Evolutionary conservation across 2,888 invertebrate species (phyloP), one percentile per base, ranked within the genome.

Genomic region (Tenthredo notha): DNA sequence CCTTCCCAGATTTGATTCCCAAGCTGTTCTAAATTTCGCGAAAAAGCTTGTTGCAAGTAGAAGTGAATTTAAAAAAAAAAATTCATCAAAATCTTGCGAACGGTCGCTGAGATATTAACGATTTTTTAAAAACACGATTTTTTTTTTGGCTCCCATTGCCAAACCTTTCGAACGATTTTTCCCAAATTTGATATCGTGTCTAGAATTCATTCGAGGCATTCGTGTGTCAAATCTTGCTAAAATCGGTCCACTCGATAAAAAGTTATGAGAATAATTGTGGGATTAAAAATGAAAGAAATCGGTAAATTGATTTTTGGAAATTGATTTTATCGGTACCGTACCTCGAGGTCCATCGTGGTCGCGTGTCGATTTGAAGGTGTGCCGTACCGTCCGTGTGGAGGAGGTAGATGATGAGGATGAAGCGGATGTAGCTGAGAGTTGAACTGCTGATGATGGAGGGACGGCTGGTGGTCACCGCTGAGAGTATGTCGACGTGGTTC

Each of bases 401-500:
- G 91, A 92, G 95, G 95, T 89, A 95, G 91, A 91, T 95, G 94
- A 90, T 95, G 92, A 88, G 92, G 94, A 90, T 96, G 93, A 84
- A 92, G 90, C 87, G 92, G 91, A 87, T 92, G 93, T 85, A 92
- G 89, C 85, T 91, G 90, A 50, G 92, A 87, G 89, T 91, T 92
- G 88, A 92, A 92, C 88, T 91, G 95, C 89, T 95, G 93, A 90
- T 95, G 94, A 91, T 95, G 92, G 86, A 92, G 94, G 89, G 96
- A 96, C 25, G 97, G 95, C 91, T 97, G 96, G 91, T 97, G 97
- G 89, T 94, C 95, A 80, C 96, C 96, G 40, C 97, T 96, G 86
- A 98, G 95, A 7, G 98, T 98, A 93, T 98, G 98, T 25, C 98
- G 95, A 18, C 98, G 95, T 5, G 97, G 97, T 93, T 98, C 98